Base-by-base conservation (phyloP, 1,140 invertebrate species). In the Euura lappo region DNA sequence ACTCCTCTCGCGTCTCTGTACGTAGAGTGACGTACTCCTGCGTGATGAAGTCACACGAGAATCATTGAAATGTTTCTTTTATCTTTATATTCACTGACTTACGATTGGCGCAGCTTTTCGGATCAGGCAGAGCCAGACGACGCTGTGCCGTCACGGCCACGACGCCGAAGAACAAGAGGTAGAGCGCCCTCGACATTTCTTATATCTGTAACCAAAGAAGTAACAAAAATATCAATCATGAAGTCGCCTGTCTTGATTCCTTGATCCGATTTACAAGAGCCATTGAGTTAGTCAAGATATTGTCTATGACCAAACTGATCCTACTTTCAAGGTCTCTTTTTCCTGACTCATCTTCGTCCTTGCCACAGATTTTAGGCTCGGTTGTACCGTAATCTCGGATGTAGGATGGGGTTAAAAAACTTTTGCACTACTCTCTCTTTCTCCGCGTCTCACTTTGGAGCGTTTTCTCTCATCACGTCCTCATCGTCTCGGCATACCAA, bases 1-100 rank as follows among this genome's bases (percentile, higher is more conserved):
- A 96, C 94, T 42, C 95, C 95, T 69, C 95, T 89, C 3, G 93
- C 94, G 83, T 97, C 95, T 76, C 94, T 91, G 88, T 96, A 97
- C 7, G 93, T 93, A 13, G 95, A 93, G 81, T 97, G 95, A 74
- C 94, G 91, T 2, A 97, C 94, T 72, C 94, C 94, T 95, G 79
- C 74, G 28, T 28, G 28, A 28, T 28, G 28, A 28, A 28, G 28
- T 28, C 28, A 28, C 28, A 28, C 28, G 28, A 28, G 1, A 28
- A 28, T 28, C 28, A 28, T 28, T 28, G 28, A 28, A 28, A 28
- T 28, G 28, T 28, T 28, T 28, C 28, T 28, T 28, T 28, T 28
- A 28, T 28, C 28, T 28, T 28, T 1, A 28, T 28, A 28, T 28
- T 28, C 28, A 28, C 28, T 28, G 44, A 93, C 93, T 92, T 90